phyloP scores from a whole-genome alignment of 2,113 vertebrate genomes.

The Meriones unguiculatus region DNA sequence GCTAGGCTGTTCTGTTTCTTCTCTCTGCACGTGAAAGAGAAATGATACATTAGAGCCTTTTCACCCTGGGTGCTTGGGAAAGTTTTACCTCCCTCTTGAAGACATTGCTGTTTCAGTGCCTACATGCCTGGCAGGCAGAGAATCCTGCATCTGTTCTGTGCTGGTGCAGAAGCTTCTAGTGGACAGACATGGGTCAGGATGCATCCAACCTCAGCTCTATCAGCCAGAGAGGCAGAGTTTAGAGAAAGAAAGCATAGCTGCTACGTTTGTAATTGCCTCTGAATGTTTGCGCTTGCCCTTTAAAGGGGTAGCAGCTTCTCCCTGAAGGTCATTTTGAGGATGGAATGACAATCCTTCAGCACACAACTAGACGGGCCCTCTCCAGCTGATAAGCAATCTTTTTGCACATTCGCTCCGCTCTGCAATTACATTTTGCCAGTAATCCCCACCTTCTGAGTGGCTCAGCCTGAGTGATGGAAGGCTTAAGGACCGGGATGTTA shows the following conservation, averaged over 20 bases:
- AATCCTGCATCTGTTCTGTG: not conserved
- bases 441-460: not conserved
- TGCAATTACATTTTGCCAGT: not conserved
- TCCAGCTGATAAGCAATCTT: not conserved
- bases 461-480: not conserved
- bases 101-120: not conserved
- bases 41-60: not conserved
- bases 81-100: not conserved
- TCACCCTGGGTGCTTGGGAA: not conserved
- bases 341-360: not conserved
- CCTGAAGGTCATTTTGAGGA: not conserved
- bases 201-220: too few relatives aligned
- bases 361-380: not conserved
- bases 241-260: not conserved
- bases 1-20: not conserved
- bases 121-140: not conserved
- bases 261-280: not conserved
- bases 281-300: not conserved
- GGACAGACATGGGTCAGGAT: accelerated
- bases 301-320: not conserved
- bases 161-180: not conserved
- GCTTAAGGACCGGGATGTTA: not conserved
- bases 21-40: not conserved
- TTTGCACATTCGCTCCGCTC: not conserved
- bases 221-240: not conserved